These are phyloP conservation scores for Trematomus bernacchii DNA, from an alignment of 2,797 vertebrate species.

Conservation along the genomic window DNA sequence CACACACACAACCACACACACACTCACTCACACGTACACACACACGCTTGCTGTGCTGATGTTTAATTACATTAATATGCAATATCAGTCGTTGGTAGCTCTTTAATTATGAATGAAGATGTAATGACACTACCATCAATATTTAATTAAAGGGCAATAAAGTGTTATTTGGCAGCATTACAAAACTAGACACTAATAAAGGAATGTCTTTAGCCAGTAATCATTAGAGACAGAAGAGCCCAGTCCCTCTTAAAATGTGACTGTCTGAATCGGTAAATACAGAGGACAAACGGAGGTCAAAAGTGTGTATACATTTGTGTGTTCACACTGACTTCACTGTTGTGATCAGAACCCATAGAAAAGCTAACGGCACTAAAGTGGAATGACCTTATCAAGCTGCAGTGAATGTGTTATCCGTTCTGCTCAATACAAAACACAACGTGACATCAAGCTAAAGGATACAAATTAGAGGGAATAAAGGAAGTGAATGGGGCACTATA, in stretches of 20 bases:
- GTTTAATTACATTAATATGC: slow-evolving; percentile 91
- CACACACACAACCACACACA: slow-evolving; percentile 22
- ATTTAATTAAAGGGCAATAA: slow-evolving; percentile 91
- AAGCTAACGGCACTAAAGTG: slow-evolving; percentile 14
- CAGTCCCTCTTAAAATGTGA: slow-evolving; percentile 72
- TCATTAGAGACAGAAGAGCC: slow-evolving; percentile 71
- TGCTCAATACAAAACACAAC: slow-evolving; percentile 53
- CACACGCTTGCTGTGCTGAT: slow-evolving; percentile 48
- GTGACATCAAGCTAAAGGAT: slow-evolving; percentile 37
- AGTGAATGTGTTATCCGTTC: slow-evolving; percentile 14
- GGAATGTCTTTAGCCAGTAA: slow-evolving; percentile 80
- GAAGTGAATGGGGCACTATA: slow-evolving; percentile 36
- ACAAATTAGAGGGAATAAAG: slow-evolving; percentile 34
- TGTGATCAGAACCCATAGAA: slow-evolving; percentile 30
- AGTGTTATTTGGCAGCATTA: slow-evolving; percentile 90
- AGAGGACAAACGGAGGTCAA: slow-evolving; percentile 71
- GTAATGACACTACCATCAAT: slow-evolving; percentile 88
- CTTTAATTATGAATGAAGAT: slow-evolving; percentile 89
- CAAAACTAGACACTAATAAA: slow-evolving; percentile 88
- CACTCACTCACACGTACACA: slow-evolving; percentile 32
- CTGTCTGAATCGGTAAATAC: slow-evolving; percentile 67
- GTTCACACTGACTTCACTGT: slow-evolving; percentile 15
- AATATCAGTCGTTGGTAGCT: slow-evolving; percentile 84
- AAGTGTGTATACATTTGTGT: slow-evolving; percentile 49
- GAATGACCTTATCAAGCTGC: slow-evolving; percentile 29